phyloP scores from a whole-genome alignment of 2,797 vertebrate species.

The Hemitrygon akajei region DNA sequence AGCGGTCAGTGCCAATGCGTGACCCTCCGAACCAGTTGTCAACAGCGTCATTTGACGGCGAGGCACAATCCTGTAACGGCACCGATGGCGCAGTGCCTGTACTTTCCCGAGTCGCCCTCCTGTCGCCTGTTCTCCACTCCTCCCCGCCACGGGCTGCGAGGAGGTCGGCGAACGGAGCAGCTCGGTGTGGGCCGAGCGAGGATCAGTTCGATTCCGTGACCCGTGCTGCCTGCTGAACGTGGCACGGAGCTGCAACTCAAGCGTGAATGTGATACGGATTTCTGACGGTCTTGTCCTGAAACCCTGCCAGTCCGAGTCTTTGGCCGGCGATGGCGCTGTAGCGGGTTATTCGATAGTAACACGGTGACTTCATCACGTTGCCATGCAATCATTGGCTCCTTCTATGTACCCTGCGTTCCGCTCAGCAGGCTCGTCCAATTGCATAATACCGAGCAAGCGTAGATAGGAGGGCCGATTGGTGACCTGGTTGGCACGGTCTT shows the following conservation, averaged over 20 bases:
- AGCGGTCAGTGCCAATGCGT: background rate
- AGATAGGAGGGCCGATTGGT: background rate
- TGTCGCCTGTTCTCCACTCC: too few relatives aligned
- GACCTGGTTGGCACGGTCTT: background rate
- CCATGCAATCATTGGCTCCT: background rate
- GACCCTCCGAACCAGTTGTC: background rate
- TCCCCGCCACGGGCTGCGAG: background rate
- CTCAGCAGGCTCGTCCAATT: background rate
- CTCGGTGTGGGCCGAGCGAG: background rate
- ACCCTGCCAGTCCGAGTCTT: background rate
- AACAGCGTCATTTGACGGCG: background rate
- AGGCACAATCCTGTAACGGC: background rate
- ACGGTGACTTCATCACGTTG: background rate
- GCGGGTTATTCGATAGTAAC: too few relatives aligned
- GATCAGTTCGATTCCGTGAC: background rate
- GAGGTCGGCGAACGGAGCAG: background rate
- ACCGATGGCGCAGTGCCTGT: background rate
- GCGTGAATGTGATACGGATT: background rate
- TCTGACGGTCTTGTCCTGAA: too few relatives aligned
- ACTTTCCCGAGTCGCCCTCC: too few relatives aligned
- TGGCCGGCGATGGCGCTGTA: background rate
- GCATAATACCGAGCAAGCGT: background rate
- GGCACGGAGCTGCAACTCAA: background rate
- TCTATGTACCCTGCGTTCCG: background rate
- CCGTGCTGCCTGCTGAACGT: background rate